Base-by-base conservation (phyloP, 2,113 vertebrate species). In the Anguilla rostrata region DNA sequence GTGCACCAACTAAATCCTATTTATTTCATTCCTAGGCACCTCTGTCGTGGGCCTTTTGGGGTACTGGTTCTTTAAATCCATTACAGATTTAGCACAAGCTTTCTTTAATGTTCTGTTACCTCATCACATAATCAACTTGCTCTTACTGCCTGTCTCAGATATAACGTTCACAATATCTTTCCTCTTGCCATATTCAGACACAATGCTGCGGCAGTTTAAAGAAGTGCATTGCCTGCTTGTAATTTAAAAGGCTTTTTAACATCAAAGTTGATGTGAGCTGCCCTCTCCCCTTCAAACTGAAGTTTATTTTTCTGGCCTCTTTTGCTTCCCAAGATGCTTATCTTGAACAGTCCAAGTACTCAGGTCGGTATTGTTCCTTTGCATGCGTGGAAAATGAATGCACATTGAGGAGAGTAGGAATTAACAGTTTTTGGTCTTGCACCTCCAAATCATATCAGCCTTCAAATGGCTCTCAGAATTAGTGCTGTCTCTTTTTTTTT, bases 41-140 rank as follows among this genome's bases (percentile, higher is more conserved):
- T 63, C 29, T 78, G 84, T 86, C 39, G 81, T 87, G 87, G 90
- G 34, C 34, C 49, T 83, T 83, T 84, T 81, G 87, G 86, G 88
- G 88, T 90, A 34, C 7, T 83, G 8, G 85, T 57, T 26, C 46
- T 80, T 22, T 39, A 11, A 39, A 49, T n/a, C 14, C 18, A n/a
- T 22, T 7, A 8, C 20, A n/a, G 20, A 22, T 71, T 16, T 60
- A 78, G 49, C n/a, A 46, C 4, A 8, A 46, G 43, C 43, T 46
- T 46, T 46, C 43, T 46, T 46, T 4, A 46, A 46, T 57, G 78
- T 87, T 26, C n/a, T 49, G 60, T 40, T 83, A 78, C 66, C 60
- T 79, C 41, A 26, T 56, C 56, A 34, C 71, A 53, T 39, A 40
- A 40, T 12, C 78, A 56, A 46, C 12, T 78, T 85, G 40, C 49